These are phyloP conservation scores for Notarius quadriscutis DNA, from an alignment of 2,113 vertebrate species.

Conservation along the genomic window DNA sequence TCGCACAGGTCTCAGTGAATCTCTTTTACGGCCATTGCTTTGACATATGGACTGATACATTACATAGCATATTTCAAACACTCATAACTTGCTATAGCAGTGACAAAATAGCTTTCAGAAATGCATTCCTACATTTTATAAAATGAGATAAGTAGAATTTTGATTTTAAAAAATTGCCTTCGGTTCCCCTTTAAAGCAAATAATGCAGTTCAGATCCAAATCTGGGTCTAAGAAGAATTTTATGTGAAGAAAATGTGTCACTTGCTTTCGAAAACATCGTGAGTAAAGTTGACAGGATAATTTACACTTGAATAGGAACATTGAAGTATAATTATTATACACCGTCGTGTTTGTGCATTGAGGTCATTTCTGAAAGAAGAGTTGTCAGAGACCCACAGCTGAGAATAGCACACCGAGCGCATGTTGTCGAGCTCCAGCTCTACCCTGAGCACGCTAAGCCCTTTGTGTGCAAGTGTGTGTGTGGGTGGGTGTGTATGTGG, in stretches of 20 bases:
- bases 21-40: too few species aligned
- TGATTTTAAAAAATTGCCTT: too few species aligned
- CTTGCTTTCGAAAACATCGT: neutral
- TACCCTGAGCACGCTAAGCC: neutral
- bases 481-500: neutral
- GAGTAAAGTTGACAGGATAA: neutral
- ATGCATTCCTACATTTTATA: too few species aligned
- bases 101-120: too few species aligned
- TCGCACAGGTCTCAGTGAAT: too few species aligned
- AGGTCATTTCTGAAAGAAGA: conserved; percentile 20
- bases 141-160: too few species aligned
- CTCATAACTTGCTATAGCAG: too few species aligned
- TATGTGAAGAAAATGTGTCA: neutral
- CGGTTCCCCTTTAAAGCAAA: neutral
- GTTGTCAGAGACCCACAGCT: conserved; percentile 4
- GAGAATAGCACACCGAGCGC: neutral
- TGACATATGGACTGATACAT: too few species aligned
- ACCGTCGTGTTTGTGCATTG: neutral
- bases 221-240: neutral
- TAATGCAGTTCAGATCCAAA: neutral
- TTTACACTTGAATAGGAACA: neutral
- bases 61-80: too few species aligned
- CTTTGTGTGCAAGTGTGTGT: neutral
- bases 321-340: neutral
- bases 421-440: conserved; percentile 18